Evolutionary conservation across 2,113 vertebrate genomes (phyloP).

Genomic region (Circaetus cinerascens): DNA sequence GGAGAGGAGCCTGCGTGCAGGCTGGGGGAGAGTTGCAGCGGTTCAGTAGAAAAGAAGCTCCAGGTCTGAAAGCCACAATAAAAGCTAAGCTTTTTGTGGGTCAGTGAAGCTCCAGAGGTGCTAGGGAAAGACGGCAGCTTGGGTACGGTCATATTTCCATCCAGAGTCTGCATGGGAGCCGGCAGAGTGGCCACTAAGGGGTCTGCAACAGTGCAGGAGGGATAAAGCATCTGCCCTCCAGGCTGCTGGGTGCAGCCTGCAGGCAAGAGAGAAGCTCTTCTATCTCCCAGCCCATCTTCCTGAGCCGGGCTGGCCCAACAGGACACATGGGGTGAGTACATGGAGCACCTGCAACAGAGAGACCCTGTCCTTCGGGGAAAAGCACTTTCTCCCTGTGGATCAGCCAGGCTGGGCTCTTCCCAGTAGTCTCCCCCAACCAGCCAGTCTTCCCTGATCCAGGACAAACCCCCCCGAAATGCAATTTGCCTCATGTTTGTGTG

Average conservation of each 20-base stretch:
- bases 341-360: background rate
- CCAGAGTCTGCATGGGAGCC: background rate
- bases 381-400: background rate
- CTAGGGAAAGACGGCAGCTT: background rate
- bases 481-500: background rate
- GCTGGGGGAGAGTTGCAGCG: background rate
- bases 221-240: background rate
- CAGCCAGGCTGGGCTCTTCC: background rate
- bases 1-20: background rate
- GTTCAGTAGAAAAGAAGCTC: background rate
- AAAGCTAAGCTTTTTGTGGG: background rate
- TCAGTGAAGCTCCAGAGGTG: background rate
- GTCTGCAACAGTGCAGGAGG: background rate
- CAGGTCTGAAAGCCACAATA: background rate
- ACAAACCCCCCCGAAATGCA: background rate
- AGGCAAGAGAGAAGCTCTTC: background rate
- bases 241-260: background rate
- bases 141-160: background rate
- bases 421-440: background rate
- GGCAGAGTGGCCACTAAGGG: background rate
- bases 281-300: background rate
- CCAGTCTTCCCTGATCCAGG: background rate
- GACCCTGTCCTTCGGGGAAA: background rate
- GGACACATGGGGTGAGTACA: background rate
- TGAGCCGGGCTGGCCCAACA: background rate